Conservation (phyloP, 2,888 invertebrate genomes). For the Andrena hattorfiana region DNA sequence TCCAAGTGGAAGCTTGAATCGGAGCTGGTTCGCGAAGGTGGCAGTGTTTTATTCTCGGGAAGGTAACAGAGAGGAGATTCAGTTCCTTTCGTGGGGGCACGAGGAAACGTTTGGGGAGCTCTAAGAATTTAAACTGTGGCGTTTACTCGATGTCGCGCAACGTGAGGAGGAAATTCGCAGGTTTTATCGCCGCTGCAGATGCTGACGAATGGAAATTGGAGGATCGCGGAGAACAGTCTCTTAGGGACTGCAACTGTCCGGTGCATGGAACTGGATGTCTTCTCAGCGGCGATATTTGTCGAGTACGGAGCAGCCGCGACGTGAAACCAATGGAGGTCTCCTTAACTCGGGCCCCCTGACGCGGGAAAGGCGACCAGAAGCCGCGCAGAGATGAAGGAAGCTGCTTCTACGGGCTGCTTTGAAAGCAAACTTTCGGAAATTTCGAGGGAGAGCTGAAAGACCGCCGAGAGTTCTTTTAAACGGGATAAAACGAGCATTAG, state of each 20-base stretch:
- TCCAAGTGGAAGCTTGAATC: slow-evolving; percentile 1
- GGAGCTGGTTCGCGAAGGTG: not conserved
- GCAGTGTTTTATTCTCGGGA: not conserved
- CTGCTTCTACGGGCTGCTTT: not conserved
- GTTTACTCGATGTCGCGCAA: not conserved
- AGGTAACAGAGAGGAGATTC: not conserved
- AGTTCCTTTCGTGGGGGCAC: too few species aligned
- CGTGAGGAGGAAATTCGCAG: not conserved
- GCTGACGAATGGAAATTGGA: slow-evolving; percentile 1
- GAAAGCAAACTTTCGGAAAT: slow-evolving; percentile 23
- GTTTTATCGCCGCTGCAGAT: slow-evolving; percentile 9
- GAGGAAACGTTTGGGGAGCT: too few species aligned
- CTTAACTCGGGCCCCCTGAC: slow-evolving; percentile 21
- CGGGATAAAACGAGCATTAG: slow-evolving; percentile 21
- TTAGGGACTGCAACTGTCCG: not conserved
- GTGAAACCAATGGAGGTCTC: slow-evolving; percentile 11
- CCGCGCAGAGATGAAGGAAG: not conserved
- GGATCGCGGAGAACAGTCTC: too few species aligned
- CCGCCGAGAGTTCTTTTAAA: not conserved
- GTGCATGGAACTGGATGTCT: not conserved
- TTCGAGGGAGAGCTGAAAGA: not conserved
- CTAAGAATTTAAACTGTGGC: not conserved
- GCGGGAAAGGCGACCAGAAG: not conserved
- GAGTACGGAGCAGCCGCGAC: slow-evolving; percentile 1
- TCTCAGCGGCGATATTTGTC: slow-evolving; percentile 12